Evolutionary conservation across 2,888 invertebrate species (phyloP).

Genomic region (Lamproptera curius): DNA sequence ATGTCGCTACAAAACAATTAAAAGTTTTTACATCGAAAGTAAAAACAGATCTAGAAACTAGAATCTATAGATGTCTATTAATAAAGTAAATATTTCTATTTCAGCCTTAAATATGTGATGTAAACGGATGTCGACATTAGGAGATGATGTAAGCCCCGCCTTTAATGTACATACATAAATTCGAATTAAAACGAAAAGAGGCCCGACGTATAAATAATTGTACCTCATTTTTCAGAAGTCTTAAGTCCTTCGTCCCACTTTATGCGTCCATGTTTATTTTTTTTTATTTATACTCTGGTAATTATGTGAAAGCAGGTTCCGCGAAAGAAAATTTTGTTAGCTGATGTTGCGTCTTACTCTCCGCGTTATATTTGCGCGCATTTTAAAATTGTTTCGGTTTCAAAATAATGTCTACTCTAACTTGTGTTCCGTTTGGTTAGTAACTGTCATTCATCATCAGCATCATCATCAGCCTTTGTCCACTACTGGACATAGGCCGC

Average conservation of each 20-base stretch:
- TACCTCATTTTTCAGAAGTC: slow-evolving; percentile 67
- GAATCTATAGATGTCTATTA: too few species aligned
- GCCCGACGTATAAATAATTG: slow-evolving; percentile 66
- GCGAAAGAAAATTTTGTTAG: slow-evolving; percentile 36
- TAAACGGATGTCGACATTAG: too few species aligned
- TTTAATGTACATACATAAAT: slow-evolving; percentile 71
- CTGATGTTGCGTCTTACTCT: slow-evolving; percentile 26
- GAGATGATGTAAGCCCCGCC: slow-evolving; percentile 53
- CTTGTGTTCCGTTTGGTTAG: too few species aligned
- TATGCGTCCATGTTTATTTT: slow-evolving; percentile 59
- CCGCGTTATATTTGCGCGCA: neutral
- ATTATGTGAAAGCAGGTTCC: slow-evolving; percentile 64
- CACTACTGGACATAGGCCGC: too few species aligned
- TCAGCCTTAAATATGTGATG: too few species aligned
- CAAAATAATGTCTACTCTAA: neutral
- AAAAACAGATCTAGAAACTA: too few species aligned
- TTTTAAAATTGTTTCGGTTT: neutral
- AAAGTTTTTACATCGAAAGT: too few species aligned
- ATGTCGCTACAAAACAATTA: too few species aligned
- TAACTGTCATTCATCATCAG: neutral
- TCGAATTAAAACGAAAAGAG: slow-evolving; percentile 70
- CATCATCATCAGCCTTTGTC: too few species aligned
- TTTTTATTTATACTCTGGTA: slow-evolving; percentile 59
- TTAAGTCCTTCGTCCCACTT: slow-evolving; percentile 60
- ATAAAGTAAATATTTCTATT: too few species aligned